Evolutionary conservation across 37 sponge, comb jelly and placozoan species (phyloP).

Genomic region (Haliclona indistincta): DNA sequence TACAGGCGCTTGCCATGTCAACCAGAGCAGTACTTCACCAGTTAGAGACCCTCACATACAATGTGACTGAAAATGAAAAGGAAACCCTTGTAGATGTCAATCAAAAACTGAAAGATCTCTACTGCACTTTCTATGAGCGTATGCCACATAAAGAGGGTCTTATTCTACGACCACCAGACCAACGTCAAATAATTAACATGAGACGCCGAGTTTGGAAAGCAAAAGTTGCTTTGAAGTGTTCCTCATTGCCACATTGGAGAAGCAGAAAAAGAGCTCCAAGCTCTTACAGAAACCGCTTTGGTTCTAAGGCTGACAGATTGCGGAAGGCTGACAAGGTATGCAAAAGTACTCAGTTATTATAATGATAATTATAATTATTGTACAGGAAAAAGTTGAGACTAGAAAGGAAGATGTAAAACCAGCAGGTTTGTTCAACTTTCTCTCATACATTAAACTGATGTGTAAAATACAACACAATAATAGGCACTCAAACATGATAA

Average conservation of each 20-base stretch:
- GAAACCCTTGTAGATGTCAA: background rate
- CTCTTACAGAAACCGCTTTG: conserved; percentile 10
- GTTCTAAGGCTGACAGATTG: background rate
- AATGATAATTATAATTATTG: too few species aligned
- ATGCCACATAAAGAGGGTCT: conserved; percentile 5
- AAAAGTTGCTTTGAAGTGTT: background rate
- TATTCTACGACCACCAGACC: conserved; percentile 12
- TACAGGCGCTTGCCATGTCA: background rate
- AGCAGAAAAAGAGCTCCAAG: background rate
- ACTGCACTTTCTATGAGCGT: background rate
- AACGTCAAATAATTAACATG: too few species aligned
- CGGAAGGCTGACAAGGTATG: background rate
- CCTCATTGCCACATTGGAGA: too few species aligned
- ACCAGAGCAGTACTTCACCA: background rate
- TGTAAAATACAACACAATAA: too few species aligned
- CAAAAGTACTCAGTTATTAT: too few species aligned
- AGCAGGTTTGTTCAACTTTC: too few species aligned
- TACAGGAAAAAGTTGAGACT: too few species aligned
- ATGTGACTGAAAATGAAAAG: background rate
- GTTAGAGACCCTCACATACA: conserved; percentile 17
- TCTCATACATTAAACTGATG: too few species aligned
- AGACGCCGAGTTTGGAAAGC: too few species aligned
- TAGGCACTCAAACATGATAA: too few species aligned
- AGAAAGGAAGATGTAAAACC: too few species aligned
- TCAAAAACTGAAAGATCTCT: conserved; percentile 1